These are phyloP conservation scores for Hipposideros armiger DNA, from an alignment of 2,113 vertebrate genomes.

Conservation along the genomic window DNA sequence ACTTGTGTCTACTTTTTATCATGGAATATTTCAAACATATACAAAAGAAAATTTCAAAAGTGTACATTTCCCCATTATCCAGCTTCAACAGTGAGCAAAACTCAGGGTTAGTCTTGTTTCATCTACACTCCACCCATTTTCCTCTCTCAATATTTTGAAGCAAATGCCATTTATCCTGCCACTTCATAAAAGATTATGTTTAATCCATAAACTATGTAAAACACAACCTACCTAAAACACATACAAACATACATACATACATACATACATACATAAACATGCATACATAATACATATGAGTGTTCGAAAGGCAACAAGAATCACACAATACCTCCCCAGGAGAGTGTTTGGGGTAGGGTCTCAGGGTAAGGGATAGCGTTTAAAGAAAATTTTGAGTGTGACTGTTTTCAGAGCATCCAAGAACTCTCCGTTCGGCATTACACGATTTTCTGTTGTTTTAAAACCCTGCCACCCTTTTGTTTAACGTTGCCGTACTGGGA, in stretches of 20 bases:
- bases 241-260: neutral
- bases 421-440: neutral
- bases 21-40: neutral
- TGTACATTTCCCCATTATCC: neutral
- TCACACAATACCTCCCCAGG: neutral
- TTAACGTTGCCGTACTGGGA: neutral
- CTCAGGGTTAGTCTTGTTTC: neutral
- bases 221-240: neutral
- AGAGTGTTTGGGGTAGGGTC: neutral
- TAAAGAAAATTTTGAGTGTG: conserved; percentile 19
- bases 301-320: neutral
- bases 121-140: neutral
- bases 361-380: neutral
- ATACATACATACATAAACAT: neutral
- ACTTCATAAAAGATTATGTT: neutral
- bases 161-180: conserved; percentile 1
- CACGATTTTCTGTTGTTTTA: neutral
- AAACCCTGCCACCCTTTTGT: neutral
- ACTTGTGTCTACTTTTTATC: neutral
- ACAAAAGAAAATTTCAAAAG: neutral
- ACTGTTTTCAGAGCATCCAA: neutral
- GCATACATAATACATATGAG: neutral
- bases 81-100: conserved; percentile 27
- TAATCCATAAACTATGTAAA: neutral
- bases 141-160: neutral